A percentile compares a stretch with the other conserved stretches of the same genome.
Conservation (phyloP, 2,797 vertebrate genomes). For the Otolemur crassicaudatus region DNA sequence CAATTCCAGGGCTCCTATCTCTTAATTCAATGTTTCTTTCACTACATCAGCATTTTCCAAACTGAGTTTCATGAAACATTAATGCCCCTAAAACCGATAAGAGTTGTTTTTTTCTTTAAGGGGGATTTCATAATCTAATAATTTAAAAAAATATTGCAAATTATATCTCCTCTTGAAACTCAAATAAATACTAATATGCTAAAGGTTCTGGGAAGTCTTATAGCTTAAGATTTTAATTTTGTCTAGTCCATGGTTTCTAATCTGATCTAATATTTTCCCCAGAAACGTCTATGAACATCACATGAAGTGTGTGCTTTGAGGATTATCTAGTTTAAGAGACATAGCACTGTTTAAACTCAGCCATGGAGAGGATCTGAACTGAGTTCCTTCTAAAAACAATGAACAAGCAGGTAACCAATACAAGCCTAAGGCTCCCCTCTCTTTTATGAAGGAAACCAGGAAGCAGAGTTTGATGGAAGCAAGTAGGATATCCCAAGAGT, state of each 20-base stretch:
- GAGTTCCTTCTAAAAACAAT: slow-evolving; percentile 18
- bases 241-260: neutral
- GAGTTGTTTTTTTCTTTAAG: slow-evolving; percentile 41
- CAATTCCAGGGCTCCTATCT: neutral
- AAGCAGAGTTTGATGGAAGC: neutral
- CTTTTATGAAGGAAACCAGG: neutral
- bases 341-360: neutral
- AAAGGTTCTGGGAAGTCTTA: slow-evolving; percentile 50
- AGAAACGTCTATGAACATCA: neutral
- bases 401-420: neutral
- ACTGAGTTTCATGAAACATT: slow-evolving; percentile 3
- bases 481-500: slow-evolving; percentile 8
- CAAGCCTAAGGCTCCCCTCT: neutral
- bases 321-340: neutral
- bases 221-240: slow-evolving; percentile 44
- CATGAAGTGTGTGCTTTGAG: neutral
- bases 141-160: slow-evolving; percentile 21
- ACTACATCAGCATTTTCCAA: neutral
- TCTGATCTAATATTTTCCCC: neutral
- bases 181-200: slow-evolving; percentile 47
- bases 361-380: neutral
- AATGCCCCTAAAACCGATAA: neutral
- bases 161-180: neutral
- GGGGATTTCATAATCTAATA: neutral
- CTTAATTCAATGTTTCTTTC: neutral